Base-by-base conservation (phyloP, 2,888 invertebrate genomes). In the Drosophila falleni region DNA sequence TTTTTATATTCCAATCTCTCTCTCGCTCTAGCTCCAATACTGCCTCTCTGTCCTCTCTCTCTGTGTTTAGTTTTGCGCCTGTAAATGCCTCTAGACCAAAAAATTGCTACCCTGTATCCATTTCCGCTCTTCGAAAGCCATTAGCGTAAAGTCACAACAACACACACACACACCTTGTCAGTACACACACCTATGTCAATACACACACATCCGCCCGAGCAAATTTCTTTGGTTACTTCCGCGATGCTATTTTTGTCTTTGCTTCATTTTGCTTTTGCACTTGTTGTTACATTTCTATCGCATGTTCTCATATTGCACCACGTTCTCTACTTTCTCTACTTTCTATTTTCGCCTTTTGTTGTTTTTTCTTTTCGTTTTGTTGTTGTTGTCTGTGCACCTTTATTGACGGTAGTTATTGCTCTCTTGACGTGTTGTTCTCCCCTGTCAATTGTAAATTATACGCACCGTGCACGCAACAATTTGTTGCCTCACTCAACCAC, bases 181-280 rank as follows among this genome's bases (percentile, higher is more conserved):
- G 39, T 37, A 44, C 16, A 62, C 46, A 49, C 47, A 29, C 47
- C 23, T 29, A n/a, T 11, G 37, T 15, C 33, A n/a, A 42, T 23
- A 41, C 29, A 65, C 53, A 47, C 33, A 74, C 56, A 42, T 62
- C 44, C 61, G 58, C 9, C 15, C 13, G 42, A 62, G 59, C 64
- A 77, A 46, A 35, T 35, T 8, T 47, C 50, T 65, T 71, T 47
- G 46, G 61, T 80, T 68, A 63, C 71, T 73, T 72, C 63, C 74
- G 68, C 66, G 44, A 42, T 68, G 62, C 68, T 86, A 80, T 82
- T 87, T 89, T 74, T 78, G 81, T 65, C 81, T 75, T 78, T 80
- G 80, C 84, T 71, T 80, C 83, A 77, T 86, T 79, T 86, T 76
- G 62, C 54, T 56, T 63, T 49, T 69, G 61, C 71, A 63, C 62